Base-by-base conservation (phyloP, 1,140 invertebrate genomes). In the Drosophila azteca region DNA sequence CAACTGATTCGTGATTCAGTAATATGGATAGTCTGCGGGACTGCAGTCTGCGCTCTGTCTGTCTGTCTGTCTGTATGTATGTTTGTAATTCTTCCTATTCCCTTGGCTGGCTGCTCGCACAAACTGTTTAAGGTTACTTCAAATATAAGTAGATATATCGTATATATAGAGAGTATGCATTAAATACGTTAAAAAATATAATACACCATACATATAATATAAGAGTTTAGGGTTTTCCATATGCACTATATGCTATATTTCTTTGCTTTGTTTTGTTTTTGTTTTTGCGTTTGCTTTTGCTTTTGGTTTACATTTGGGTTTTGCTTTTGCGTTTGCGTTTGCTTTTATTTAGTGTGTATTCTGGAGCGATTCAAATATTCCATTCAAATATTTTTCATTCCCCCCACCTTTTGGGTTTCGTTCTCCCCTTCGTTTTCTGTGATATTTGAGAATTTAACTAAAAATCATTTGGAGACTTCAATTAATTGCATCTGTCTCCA, bases 181-280 rank as follows among this genome's bases (percentile, higher is more conserved):
- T 88, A 88, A 85, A 79, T 87, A 87, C 71, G 61, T 88, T 88
- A 88, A 87, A 88, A 88, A 88, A 88, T 88, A 88, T 88, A 88
- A 88, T 88, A 88, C 83, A 88, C 84, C 83, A 79, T 88, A 88
- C 84, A 88, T 88, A 83, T 88, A 87, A 87, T 87, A 75, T 87
- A 88, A 88, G 79, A 88, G 83, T 74, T 87, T 67, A 64, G 69
- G 65, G 63, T 55, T 79, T 84, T 82, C 35, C 67, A 39, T 39
- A 82, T 68, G 71, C 66, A 77, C 77, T 85, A 77, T 62, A 77
- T 71, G 79, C 75, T 85, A 71, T 67, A 70, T 70, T 55, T 52
- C 44, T 76, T 62, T 51, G 52, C 29, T 64, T 64, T 44, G 49
- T 39, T 61, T 20, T 20, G 17, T 20, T 20, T 20, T 20, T 20